Evolutionary conservation across 2,797 vertebrate species (phyloP), one percentile per base, ranked within the genome.

Genomic region (Borostomias antarcticus): DNA sequence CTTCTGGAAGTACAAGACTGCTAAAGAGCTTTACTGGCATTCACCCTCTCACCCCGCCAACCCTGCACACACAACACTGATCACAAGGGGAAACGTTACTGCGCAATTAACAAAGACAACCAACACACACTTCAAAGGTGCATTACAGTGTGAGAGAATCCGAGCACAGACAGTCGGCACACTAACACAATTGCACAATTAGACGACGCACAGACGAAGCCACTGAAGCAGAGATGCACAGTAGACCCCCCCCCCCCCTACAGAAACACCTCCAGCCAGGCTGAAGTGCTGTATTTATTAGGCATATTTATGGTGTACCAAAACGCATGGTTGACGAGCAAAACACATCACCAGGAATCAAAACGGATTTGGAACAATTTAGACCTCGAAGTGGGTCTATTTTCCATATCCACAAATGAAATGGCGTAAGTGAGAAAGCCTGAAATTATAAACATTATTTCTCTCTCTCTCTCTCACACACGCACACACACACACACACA

Each of bases 141-240:
- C 58, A 59, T 29, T 68, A 68, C 58, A 61, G 48, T 79, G 62
- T 67, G 58, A 76, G 62, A 59, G 21, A 68, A 64, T 66, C 62
- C 47, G 32, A 62, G 50, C 54, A 50, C 56, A 77, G 70, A 77
- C 62, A 72, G 54, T 62, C 28, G 5, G 61, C 72, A 82, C 73
- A 63, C 61, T 85, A 78, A 82, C 76, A 70, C 73, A 76, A 72
- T 65, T 80, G 69, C 75, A 76, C 63, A 67, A 62, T 80, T 74
- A 76, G 78, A n/a, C n/a, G n/a, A n/a, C 80, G 82, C 47, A 75
- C 64, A 63, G 58, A 74, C 68, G 83, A 76, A 78, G 78, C 63
- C 73, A 66, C 64, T 79, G 59, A 45, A 72, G 74, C 75, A 72
- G 72, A 66, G 54, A 67, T 30, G 19, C 2, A 68, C 72, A 73